Evolutionary conservation across 2,888 invertebrate genomes (phyloP), one percentile per base, ranked within the genome.

Genomic region (Ceraclea dissimilis): DNA sequence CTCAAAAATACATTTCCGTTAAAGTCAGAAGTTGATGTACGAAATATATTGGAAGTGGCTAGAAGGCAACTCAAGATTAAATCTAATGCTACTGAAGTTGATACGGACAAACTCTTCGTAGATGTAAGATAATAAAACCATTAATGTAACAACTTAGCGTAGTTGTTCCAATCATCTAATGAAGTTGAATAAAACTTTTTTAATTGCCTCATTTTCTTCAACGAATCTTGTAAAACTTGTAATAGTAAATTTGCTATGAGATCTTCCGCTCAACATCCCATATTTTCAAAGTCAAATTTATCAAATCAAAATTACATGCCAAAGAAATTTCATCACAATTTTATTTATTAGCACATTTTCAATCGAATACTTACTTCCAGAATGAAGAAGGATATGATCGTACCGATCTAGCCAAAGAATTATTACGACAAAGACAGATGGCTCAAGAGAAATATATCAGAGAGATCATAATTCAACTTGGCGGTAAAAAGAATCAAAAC

Each of bases 311-410:
- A n/a, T n/a, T n/a, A n/a, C n/a, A n/a, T n/a, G n/a, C n/a, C n/a
- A n/a, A n/a, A n/a, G n/a, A n/a, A n/a, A n/a, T n/a, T n/a, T n/a
- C n/a, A n/a, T n/a, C n/a, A n/a, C n/a, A n/a, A n/a, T n/a, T n/a
- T n/a, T n/a, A n/a, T n/a, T n/a, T n/a, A n/a, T n/a, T n/a, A n/a
- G n/a, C n/a, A n/a, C n/a, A n/a, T n/a, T 26, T 26, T 26, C 26
- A 26, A 26, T n/a, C n/a, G n/a, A n/a, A n/a, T 26, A 10, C 10
- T 39, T n/a, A 13, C 13, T 39, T 39, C 2, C 62, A 78, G 78
- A 74, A 71, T 60, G 76, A 76, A 54, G 78, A 78, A 63, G 78
- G 77, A 1, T 77, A 75, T 63, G 76, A 76, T 50, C 72, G 75
- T 16, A 66, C 69, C 33, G 78, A 78, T 8, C 63, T 76, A 2